Base-by-base conservation (phyloP, 2,113 vertebrate genomes). In the Myotis brandtii region DNA sequence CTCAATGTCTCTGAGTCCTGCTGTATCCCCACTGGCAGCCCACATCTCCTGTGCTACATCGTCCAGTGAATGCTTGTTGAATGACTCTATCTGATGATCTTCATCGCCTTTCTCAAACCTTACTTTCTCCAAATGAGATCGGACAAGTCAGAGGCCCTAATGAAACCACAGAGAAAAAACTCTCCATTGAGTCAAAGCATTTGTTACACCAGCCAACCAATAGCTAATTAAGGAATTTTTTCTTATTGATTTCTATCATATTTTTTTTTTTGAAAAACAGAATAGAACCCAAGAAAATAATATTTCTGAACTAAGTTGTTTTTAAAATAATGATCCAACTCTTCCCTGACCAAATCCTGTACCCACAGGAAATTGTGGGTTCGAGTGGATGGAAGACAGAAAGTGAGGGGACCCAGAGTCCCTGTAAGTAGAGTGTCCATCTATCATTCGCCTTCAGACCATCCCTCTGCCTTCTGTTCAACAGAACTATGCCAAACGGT, bases 11-110 rank as follows among this genome's bases (percentile, higher is more conserved):
- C 37, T 67, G 59, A 34, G 37, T 18, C 6, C 21, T 0, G 1
- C 18, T 0, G 8, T 4, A 6, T 48, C 17, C 43, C 37, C 76
- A 1, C 56, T 54, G 46, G 27, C 2, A 11, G 52, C 1, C 1
- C 34, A 30, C 2, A 0, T 13, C 59, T 37, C 14, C 4, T 14
- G 0, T 12, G 27, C 12, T 17, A 5, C 34, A 2, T 9, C 4
- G 21, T 25, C 32, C 46, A 9, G 4, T 4, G 69, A 76, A 18
- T 5, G 48, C 9, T 32, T 32, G 12, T 25, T 13, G 59, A 13
- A 3, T 56, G 48, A 32, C 32, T 18, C 1, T 48, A n/a, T 27
- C 40, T 6, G 40, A 37, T 6, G 25, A 25, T 64, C 40, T 3
- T 21, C 43, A 43, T 43, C 0, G 0, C 30, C 25, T 32, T 79